Evolutionary conservation across 2,797 vertebrate species (phyloP), one percentile per base, ranked within the genome.

Genomic region (Fratercula arctica): DNA sequence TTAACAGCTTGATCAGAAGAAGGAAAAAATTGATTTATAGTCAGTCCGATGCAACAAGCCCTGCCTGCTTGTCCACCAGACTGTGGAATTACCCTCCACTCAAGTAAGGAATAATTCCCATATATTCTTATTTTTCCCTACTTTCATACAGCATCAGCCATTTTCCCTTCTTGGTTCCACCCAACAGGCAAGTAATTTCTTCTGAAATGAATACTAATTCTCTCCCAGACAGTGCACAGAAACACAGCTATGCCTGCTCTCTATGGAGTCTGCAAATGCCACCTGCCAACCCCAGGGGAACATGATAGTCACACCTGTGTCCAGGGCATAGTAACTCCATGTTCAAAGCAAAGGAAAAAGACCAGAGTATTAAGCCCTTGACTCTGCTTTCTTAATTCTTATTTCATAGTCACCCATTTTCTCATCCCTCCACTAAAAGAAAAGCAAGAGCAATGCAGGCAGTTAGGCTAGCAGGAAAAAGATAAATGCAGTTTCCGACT

Each of bases 1-100:
- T 97, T 97, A 97, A 97, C 87, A 96, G 79, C 91, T 97, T 97
- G 87, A 96, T 83, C 93, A 96, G 87, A 88, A 91, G 85, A 75
- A 97, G 67, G 74, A 67, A 90, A 51, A 97, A 95, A 95, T 54
- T 86, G 77, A 96, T 97, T 97, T 96, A 96, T 70, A 93, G 91
- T 94, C 93, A 97, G 91, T 94, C 77, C 91, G 95, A 83, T 56
- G 46, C 75, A 96, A 91, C 61, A 87, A 95, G 46, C 43, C 92
- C 82, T 96, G 97, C 95, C 93, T 94, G 54, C 85, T 97, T 95
- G 83, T 84, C 95, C 85, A 96, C 60, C 73, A 95, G 91, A 95
- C 85, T 93, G 95, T 93, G 87, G 97, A 97, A 97, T 74, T 94
- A 93, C 69, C 48, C 79, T 97, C 94, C 75, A 97, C 76, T 66